Evolutionary conservation across 2,113 vertebrate genomes (phyloP).

Genomic region (Phoenicopterus ruber): DNA sequence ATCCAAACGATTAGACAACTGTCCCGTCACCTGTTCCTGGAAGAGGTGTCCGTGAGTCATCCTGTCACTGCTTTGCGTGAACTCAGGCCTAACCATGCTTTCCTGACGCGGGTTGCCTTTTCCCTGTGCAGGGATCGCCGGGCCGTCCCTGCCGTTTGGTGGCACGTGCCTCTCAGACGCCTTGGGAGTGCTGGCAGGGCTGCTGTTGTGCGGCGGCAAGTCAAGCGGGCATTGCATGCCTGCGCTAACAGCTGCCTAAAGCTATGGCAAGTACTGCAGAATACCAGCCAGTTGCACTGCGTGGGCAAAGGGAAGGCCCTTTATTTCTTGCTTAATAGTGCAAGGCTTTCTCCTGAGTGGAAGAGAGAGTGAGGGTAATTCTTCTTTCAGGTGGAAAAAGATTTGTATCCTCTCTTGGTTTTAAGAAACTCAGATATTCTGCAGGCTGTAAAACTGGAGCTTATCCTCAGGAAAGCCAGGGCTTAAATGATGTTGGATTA

Average conservation of each 20-base stretch:
- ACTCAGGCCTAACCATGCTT: accelerated
- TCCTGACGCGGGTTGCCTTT: not conserved
- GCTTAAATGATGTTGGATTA: not conserved
- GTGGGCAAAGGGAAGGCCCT: not conserved
- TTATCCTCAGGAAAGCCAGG: not conserved
- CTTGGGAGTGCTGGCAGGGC: not conserved
- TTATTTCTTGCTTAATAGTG: not conserved
- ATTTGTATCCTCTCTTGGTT: not conserved
- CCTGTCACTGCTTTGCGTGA: not conserved
- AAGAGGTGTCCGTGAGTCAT: accelerated
- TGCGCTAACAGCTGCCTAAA: not conserved
- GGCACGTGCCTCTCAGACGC: accelerated
- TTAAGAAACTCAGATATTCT: not conserved
- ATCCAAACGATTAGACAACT: not conserved
- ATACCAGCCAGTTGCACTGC: accelerated
- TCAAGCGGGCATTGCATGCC: accelerated
- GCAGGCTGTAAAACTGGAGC: not conserved
- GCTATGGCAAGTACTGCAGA: not conserved
- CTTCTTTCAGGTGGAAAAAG: not conserved
- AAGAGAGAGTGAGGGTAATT: not conserved
- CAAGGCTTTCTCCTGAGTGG: not conserved
- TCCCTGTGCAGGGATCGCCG: accelerated
- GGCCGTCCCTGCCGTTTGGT: not conserved
- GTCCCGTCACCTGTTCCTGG: not conserved
- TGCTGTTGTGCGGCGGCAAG: accelerated